Evolutionary conservation across 2,113 vertebrate genomes (phyloP), one percentile per base, ranked within the genome.

Genomic region (Odontesthes bonariensis): DNA sequence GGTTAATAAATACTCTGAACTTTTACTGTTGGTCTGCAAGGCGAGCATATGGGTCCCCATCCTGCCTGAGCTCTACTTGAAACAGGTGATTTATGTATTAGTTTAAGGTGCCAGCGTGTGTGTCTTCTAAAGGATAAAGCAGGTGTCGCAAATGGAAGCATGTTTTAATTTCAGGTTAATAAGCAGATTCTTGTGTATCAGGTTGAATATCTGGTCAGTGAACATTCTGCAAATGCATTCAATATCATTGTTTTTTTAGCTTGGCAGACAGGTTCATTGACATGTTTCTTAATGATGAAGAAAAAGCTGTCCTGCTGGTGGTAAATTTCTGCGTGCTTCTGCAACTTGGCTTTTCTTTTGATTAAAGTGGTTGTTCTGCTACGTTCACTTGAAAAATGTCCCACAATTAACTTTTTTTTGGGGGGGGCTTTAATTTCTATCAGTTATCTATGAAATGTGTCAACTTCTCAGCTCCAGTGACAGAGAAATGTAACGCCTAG

Each of bases 381-480:
- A 5, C 51, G 8, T 52, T 47, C 51, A 66, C 12, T 12, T 38
- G 52, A 73, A 27, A 61, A 13, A n/a, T n/a, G 19, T 49, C 16
- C 3, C 46, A n/a, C 19, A 19, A n/a, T 49, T 49, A 7, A 17
- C 17, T 53, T 27, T 35, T 35, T 8, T 35, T 1, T 1, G 27
- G 27, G 27, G 27, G 27, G 27, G 27, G 27, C 27, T 27, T 27
- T 27, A 27, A 27, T 27, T 27, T 42, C 52, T 44, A 62, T 74
- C 65, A 76, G 12, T 75, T 38, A 71, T 77, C 23, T 49, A 20
- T 38, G 35, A 38, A 38, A 38, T 38, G 17, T n/a, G 22, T 55
- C 54, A 16, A 22, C n/a, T 68, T 68, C 33, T 17, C 42, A 5
- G 17, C 22, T 55, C 35, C 31, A 6, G 46, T n/a, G 7, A 5